A percentile compares a stretch with the other conserved stretches of the same genome.
Conservation (phyloP, 1,140 invertebrate species). For the Conus betulinus region DNA sequence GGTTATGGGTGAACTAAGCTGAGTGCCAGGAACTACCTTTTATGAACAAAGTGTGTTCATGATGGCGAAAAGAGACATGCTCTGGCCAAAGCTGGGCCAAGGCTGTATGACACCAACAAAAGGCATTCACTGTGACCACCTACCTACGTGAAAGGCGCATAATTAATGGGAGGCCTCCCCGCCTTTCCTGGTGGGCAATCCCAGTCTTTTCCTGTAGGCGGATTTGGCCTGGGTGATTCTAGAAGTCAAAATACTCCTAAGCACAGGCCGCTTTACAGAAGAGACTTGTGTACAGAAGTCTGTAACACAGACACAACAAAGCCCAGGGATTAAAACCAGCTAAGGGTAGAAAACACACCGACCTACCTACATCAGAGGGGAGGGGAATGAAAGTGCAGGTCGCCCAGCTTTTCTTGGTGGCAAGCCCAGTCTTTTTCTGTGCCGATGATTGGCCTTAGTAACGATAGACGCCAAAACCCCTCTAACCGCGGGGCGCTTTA, state of each 20-base stretch:
- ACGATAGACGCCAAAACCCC: background rate
- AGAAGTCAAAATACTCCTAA: conserved; percentile 15
- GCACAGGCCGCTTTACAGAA: background rate
- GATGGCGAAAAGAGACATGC: too few species aligned
- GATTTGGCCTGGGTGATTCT: conserved; percentile 11
- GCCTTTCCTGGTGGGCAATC: conserved; percentile 14
- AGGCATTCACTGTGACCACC: background rate
- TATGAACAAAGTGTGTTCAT: too few species aligned
- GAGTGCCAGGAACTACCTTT: too few species aligned
- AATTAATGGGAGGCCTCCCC: conserved; percentile 6
- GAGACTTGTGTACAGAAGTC: conserved; percentile 23
- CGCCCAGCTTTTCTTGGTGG: background rate
- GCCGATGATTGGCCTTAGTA: conserved; percentile 16
- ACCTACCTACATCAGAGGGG: conserved; percentile 6
- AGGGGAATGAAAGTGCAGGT: background rate
- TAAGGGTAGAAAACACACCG: background rate
- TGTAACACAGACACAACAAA: background rate
- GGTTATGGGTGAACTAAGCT: too few species aligned
- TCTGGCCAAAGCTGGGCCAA: too few species aligned
- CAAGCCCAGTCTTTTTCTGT: conserved; percentile 15
- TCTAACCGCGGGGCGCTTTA: conserved; percentile 5
- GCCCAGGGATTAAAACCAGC: background rate
- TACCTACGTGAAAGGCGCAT: background rate
- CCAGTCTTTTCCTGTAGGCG: background rate
- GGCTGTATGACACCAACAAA: too few species aligned